Evolutionary conservation across 1,140 invertebrate species (phyloP).

Genomic region (Popillia japonica): DNA sequence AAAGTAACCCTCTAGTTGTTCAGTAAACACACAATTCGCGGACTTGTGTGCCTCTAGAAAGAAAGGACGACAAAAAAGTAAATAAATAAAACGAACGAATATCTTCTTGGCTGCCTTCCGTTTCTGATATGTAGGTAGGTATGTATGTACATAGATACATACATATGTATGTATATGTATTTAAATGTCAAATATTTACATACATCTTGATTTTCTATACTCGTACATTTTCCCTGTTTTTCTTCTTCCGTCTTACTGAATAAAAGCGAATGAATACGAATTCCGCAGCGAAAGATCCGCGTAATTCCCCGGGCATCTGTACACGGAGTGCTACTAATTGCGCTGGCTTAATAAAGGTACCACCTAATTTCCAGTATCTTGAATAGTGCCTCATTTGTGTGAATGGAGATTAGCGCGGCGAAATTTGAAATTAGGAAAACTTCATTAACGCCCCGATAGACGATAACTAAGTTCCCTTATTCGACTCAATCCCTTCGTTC

Average conservation of each 20-base stretch:
- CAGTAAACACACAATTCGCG: neutral
- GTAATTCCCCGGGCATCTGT: neutral
- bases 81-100: too few relatives aligned
- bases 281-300: neutral
- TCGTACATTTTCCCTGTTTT: neutral
- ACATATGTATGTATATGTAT: too few relatives aligned
- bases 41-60: neutral
- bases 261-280: neutral
- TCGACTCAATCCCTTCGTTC: neutral
- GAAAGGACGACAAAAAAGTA: too few relatives aligned
- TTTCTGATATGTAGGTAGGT: too few relatives aligned
- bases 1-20: neutral
- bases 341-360: slow-evolving; percentile 23
- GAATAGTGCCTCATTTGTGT: slow-evolving; percentile 33
- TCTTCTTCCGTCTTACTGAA: neutral
- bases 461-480: slow-evolving; percentile 24
- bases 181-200: slow-evolving; percentile 7
- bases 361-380: slow-evolving; percentile 32
- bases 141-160: too few relatives aligned
- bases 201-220: neutral
- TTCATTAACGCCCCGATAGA: slow-evolving; percentile 27
- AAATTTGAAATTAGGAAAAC: slow-evolving; percentile 36
- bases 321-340: slow-evolving; percentile 1
- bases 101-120: neutral
- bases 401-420: slow-evolving; percentile 31